Evolutionary conservation across 1,140 invertebrate genomes (phyloP).

Genomic region (Drosophila neocordata): DNA sequence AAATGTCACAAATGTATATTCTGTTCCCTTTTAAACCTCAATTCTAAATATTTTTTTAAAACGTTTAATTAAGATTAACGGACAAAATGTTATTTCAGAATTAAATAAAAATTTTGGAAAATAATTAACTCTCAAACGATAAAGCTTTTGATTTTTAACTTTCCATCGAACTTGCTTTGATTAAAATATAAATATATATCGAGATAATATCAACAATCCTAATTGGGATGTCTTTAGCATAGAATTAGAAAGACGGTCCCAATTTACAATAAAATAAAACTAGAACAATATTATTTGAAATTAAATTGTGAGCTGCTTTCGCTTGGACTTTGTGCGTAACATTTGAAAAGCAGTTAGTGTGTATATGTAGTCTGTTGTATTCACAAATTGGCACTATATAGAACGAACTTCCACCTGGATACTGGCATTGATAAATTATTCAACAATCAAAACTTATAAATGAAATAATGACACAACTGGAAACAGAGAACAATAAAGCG

Average conservation of each 20-base stretch:
- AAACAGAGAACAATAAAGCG: slow-evolving; percentile 76
- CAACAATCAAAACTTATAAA: slow-evolving; percentile 52
- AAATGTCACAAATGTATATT: too few relatives aligned
- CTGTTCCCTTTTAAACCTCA: too few relatives aligned
- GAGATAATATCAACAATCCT: background rate
- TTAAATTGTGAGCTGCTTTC: background rate
- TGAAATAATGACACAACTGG: slow-evolving; percentile 52
- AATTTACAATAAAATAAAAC: too few relatives aligned
- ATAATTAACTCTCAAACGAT: too few relatives aligned
- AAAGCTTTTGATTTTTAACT: too few relatives aligned
- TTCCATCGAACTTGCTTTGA: background rate
- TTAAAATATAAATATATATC: background rate
- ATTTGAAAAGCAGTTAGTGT: slow-evolving; percentile 8
- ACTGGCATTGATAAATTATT: slow-evolving; percentile 37
- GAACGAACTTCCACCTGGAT: background rate
- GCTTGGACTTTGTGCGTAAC: slow-evolving; percentile 2
- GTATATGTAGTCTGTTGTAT: slow-evolving; percentile 36
- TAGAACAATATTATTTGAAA: background rate
- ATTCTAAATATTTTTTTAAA: too few relatives aligned
- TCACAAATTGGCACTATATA: slow-evolving; percentile 63
- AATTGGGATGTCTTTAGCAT: background rate
- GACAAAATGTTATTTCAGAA: too few relatives aligned
- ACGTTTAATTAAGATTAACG: too few relatives aligned
- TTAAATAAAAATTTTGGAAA: too few relatives aligned
- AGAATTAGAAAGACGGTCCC: background rate